phyloP scores from a whole-genome alignment of 2,797 vertebrate genomes.

The Spinus pinus region DNA sequence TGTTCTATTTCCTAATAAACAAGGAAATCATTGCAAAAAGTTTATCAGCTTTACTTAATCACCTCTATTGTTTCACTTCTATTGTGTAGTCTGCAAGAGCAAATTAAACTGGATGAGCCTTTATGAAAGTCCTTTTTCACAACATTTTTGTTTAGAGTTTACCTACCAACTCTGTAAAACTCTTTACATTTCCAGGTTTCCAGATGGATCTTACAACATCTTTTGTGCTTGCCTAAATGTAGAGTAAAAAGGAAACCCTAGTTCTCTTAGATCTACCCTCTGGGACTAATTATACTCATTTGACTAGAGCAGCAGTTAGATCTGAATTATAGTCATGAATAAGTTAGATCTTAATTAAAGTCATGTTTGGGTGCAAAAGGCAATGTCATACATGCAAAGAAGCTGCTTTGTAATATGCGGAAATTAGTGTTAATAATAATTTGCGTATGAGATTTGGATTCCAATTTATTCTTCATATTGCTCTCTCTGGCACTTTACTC shows the following conservation, averaged over 20 bases:
- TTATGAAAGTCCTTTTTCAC: not conserved
- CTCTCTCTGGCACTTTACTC: not conserved
- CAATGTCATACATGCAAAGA: conserved; percentile 77
- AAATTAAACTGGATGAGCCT: conserved; percentile 32
- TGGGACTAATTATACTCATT: conserved; percentile 80
- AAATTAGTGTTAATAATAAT: conserved; percentile 75
- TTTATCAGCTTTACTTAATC: conserved; percentile 65
- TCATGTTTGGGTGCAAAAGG: conserved; percentile 78
- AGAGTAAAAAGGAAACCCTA: conserved; percentile 69
- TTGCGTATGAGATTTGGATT: conserved; percentile 67
- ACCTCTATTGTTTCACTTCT: conserved; percentile 34
- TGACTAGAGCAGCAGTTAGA: conserved; percentile 75
- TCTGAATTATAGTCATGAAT: conserved; percentile 80
- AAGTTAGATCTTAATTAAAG: conserved; percentile 82
- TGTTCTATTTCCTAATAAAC: conserved; percentile 61
- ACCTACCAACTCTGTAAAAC: not conserved
- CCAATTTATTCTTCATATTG: conserved; percentile 46
- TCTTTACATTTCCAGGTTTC: conserved; percentile 43
- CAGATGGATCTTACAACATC: conserved; percentile 25
- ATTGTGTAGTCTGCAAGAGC: conserved; percentile 12
- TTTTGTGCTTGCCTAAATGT: conserved; percentile 68
- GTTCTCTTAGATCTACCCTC: conserved; percentile 72
- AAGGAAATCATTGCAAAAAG: conserved; percentile 31
- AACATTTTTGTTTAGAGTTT: conserved; percentile 47
- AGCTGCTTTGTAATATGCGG: conserved; percentile 71